Evolutionary conservation across 2,888 invertebrate species (phyloP), one percentile per base, ranked within the genome.

Genomic region (Azorinus chamasolen): DNA sequence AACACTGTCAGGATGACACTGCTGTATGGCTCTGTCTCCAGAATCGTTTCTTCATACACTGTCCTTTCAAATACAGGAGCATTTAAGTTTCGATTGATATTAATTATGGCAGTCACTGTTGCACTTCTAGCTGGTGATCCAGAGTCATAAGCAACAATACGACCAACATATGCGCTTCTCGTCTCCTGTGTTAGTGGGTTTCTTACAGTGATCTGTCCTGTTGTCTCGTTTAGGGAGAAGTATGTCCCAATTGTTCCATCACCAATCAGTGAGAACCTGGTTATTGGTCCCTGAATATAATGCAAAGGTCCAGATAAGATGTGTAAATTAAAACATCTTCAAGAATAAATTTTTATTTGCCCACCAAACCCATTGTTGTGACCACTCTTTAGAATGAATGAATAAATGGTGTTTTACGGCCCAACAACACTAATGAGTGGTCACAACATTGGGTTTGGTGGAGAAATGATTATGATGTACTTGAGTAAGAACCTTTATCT

Each of bases 121-220:
- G 83, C 86, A 55, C 83, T 84, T 22, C 81, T 80, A 6, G 90
- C 84, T 10, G 91, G 91, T 32, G 77, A 77, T n/a, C 91, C 91
- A 25, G 87, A 87, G 71, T 91, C 91, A 64, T 51, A 74, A 3
- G 86, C 88, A 14, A 87, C 86, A 25, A 88, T 77, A 63, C 87
- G 77, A 18, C 86, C 87, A 62, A 83, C 75, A 62, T 85, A 88
- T 16, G 50, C 71, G 37, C 74, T 70, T 8, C 73, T 57, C 16
- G 55, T 75, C 22, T 90, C 89, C 41, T 70, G 62, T 16, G 64
- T 37, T 25, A 80, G 73, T 14, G 83, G 75, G 25, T 78, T 45
- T 16, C 74, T 63, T 18, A 90, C 86, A 46, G 77, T 59, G 24
- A 90, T 82, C 5, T 41, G 46, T 18, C 91, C 89, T 45, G 78